These are phyloP conservation scores for Epirrita christyi DNA, from an alignment of 2,888 invertebrate genomes.

Conservation along the genomic window DNA sequence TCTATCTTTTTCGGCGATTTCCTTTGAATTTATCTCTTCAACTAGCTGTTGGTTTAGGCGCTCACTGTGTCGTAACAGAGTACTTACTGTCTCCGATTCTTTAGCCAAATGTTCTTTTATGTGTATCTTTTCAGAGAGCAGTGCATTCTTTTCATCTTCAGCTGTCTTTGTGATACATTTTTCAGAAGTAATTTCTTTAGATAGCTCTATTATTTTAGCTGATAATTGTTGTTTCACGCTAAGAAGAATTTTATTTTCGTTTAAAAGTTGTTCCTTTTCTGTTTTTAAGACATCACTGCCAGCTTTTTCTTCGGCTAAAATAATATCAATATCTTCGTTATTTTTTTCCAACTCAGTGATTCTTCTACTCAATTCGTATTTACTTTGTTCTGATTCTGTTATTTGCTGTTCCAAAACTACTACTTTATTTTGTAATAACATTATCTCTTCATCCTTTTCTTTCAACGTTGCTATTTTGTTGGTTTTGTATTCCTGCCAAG, in stretches of 20 bases:
- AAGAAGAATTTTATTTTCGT: conserved; percentile 17
- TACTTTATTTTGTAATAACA: conserved; percentile 7
- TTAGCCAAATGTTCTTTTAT: conserved; percentile 38
- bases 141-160: conserved; percentile 37
- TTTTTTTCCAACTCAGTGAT: conserved; percentile 31
- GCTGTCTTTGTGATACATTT: conserved; percentile 43
- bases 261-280: conserved; percentile 29
- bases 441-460: conserved; percentile 21
- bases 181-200: conserved; percentile 38
- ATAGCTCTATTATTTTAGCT: conserved; percentile 17
- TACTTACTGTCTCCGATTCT: conserved; percentile 34
- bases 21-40: conserved; percentile 51
- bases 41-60: conserved; percentile 52
- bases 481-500: conserved; percentile 29
- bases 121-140: conserved; percentile 34
- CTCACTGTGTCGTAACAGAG: conserved; percentile 47
- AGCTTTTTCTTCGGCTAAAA: conserved; percentile 27
- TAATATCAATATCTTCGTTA: conserved; percentile 32
- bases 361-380: conserved; percentile 22
- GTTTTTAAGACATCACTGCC: conserved; percentile 28
- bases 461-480: conserved; percentile 5
- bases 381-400: conserved; percentile 19
- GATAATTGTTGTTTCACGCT: conserved; percentile 22
- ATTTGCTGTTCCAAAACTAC: conserved; percentile 16
- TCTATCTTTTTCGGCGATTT: conserved; percentile 52